A percentile compares a stretch with the other conserved stretches of the same genome.
These are phyloP conservation scores for Chloebia gouldiae DNA, from an alignment of 2,113 vertebrate species.

Conservation along the genomic window DNA sequence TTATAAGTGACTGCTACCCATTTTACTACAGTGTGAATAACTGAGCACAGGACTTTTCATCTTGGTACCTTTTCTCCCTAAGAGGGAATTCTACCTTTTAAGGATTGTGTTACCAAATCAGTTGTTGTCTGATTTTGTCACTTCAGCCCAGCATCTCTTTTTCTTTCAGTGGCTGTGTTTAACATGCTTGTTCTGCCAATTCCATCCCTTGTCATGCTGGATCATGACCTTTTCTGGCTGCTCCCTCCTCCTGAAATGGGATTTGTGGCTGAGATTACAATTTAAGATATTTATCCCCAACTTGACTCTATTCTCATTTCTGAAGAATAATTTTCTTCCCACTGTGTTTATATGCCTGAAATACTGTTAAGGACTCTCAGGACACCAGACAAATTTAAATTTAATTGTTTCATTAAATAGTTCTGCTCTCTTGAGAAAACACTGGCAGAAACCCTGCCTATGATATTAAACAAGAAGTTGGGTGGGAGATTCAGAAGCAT, in stretches of 20 bases:
- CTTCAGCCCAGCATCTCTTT: neutral
- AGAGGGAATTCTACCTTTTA: neutral
- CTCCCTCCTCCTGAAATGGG: conserved; percentile 1
- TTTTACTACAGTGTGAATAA: neutral
- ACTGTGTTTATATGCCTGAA: conserved; percentile 7
- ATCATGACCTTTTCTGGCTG: neutral
- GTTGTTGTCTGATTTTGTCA: neutral
- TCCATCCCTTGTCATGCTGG: conserved; percentile 15
- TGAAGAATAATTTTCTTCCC: conserved; percentile 19
- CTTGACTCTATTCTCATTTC: conserved; percentile 6
- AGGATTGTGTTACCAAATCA: neutral
- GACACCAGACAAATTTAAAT: conserved; percentile 51
- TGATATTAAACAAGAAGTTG: conserved; percentile 27
- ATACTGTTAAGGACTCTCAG: conserved; percentile 25
- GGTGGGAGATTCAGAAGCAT: neutral
- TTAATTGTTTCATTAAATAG: conserved; percentile 51
- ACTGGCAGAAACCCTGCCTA: neutral
- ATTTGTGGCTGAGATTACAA: conserved; percentile 10
- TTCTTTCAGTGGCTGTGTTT: neutral
- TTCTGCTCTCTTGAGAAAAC: neutral
- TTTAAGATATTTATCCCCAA: conserved; percentile 17
- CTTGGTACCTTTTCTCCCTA: neutral
- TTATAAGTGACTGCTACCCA: neutral
- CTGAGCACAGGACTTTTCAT: neutral
- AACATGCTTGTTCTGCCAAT: neutral